Base-by-base conservation (phyloP, 1,140 invertebrate species). In the Brachionus calyciflorus region DNA sequence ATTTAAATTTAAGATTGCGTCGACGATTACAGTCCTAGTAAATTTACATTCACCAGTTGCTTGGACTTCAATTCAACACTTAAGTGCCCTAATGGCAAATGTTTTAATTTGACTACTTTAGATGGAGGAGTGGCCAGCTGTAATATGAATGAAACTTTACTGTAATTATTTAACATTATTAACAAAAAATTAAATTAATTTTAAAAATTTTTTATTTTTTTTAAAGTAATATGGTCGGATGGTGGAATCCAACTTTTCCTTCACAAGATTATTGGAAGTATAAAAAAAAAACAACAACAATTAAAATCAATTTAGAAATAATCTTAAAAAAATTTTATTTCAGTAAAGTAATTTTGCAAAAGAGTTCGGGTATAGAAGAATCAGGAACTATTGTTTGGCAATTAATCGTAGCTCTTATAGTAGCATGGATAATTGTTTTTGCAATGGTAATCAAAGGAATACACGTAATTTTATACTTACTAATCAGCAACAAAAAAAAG, bases 401-500 rank as follows among this genome's bases (percentile, higher is more conserved):
- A 33, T 28, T 79, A 9, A 26, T 63, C 2, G 28, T 76, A n/a
- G 69, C 77, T 49, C 48, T 79, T 3, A 17, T 69, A 10, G 33
- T 60, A 10, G 73, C 70, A 21, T 79, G 78, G 78, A 12, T 78
- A 5, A n/a, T 78, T 21, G 77, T 79, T 28, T 79, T 48, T 69
- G 30, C 73, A 17, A 76, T 73, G 49, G 46, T 79, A 1, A 76
- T 65, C 17, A 77, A 63, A 40, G 78, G 78, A 41, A 78, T 86
- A 65, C 83, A 85, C 79, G 98, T 94, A 21, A 97, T 94, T 26
- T 95, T 94, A 81, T 98, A 82, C 85, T 86, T 70, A n/a, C n/a
- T n/a, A n/a, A n/a, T n/a, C n/a, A n/a, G n/a, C n/a, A n/a, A n/a
- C n/a, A n/a, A n/a, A n/a, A n/a, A n/a, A n/a, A n/a, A n/a, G n/a